Base-by-base conservation (phyloP, 1,140 invertebrate species). In the Trichogramma pretiosum region DNA sequence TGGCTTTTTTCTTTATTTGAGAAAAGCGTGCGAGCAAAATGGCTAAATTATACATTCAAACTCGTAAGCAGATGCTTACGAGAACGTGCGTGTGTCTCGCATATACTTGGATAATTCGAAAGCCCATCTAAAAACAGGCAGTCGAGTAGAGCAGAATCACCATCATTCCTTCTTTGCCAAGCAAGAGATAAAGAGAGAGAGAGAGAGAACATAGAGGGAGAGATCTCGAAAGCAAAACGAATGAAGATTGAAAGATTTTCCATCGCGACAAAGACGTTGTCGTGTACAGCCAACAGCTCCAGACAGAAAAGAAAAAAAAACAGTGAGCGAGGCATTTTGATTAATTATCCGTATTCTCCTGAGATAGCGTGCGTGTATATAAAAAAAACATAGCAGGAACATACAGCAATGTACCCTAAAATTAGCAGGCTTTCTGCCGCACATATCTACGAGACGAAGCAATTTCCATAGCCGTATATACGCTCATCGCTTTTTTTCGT, bases 401-500 rank as follows among this genome's bases (percentile, higher is more conserved):
- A 33, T 14, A 13, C 40, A 28, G 47, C 34, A 33, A 21, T 16
- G 26, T 28, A 24, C 43, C 43, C 18, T 40, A 34, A 50, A 50
- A 50, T 50, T 50, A 50, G 48, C 37, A 30, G 32, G 33, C 35
- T n/a, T n/a, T n/a, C n/a, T n/a, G n/a, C n/a, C n/a, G n/a, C n/a
- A n/a, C n/a, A n/a, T n/a, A 49, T 53, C 53, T 54, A 50, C 30
- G 18, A n/a, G n/a, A 39, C 46, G 38, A 52, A 46, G 48, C 38
- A 45, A 44, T 50, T 50, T 50, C 47, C 36, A 46, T 28, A n/a
- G n/a, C n/a, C n/a, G n/a, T n/a, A n/a, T n/a, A n/a, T n/a, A n/a
- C n/a, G 43, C 23, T 43, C 57, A 5, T 39, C 46, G 49, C 41
- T 53, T 48, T 59, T 54, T 52, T 55, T 50, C 51, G 42, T 37